Evolutionary conservation across 2,797 vertebrate species (phyloP).

Genomic region (Poeciliopsis presidionis): DNA sequence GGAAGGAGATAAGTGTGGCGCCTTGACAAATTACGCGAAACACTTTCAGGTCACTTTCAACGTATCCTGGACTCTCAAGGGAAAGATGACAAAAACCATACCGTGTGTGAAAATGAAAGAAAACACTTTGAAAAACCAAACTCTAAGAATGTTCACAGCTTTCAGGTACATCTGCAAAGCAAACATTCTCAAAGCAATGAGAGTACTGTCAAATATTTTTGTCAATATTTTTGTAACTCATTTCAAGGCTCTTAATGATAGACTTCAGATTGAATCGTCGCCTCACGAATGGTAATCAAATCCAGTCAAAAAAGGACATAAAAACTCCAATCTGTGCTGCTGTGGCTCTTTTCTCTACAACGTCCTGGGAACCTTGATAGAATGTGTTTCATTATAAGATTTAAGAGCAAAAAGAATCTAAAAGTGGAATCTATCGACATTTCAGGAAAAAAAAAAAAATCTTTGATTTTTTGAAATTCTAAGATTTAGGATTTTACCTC

Average conservation of each 20-base stretch:
- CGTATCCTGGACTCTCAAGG: background rate
- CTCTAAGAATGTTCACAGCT: background rate
- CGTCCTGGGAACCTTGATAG: background rate
- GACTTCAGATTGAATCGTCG: background rate
- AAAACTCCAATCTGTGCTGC: background rate
- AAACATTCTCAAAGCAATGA: background rate
- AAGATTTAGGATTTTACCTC: too few relatives aligned
- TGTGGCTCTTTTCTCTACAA: background rate
- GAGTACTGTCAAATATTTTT: background rate
- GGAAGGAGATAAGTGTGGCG: background rate
- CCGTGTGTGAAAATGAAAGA: too few relatives aligned
- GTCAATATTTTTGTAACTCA: too few relatives aligned
- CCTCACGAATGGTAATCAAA: background rate
- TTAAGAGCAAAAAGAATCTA: background rate
- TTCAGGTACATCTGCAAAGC: background rate
- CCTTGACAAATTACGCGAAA: background rate
- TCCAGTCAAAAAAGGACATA: background rate
- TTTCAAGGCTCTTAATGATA: background rate
- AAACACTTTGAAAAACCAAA: background rate
- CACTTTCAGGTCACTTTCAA: background rate
- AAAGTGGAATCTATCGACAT: too few relatives aligned
- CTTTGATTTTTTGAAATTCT: too few relatives aligned
- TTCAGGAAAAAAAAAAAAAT: too few relatives aligned
- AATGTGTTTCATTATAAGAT: background rate
- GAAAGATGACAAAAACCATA: background rate